Conservation (phyloP, 2,797 vertebrate species). For the Holocentrus rufus region DNA sequence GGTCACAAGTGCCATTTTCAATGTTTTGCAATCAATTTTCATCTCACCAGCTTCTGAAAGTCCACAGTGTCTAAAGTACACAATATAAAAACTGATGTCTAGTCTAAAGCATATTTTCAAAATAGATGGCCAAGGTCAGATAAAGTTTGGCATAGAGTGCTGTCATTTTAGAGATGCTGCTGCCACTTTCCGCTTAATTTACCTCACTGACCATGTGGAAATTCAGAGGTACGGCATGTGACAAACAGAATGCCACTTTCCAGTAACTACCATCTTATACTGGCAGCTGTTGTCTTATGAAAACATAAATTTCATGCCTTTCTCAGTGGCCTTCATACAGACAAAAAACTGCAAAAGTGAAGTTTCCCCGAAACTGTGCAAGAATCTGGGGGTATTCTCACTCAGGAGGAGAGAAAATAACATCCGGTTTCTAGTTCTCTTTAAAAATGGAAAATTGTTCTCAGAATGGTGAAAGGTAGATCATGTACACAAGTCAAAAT, state of each 20-base stretch:
- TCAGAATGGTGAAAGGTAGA: too few relatives aligned
- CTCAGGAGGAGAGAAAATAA: too few relatives aligned
- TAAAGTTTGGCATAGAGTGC: neutral
- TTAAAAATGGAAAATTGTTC: too few relatives aligned
- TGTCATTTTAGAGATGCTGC: slow-evolving; percentile 6
- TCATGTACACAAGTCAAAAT: too few relatives aligned
- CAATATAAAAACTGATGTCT: neutral
- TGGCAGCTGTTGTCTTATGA: slow-evolving; percentile 20
- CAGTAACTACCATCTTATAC: slow-evolving; percentile 2
- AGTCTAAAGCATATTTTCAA: neutral
- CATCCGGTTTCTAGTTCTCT: too few relatives aligned
- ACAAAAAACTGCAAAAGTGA: slow-evolving; percentile 5
- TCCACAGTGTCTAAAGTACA: neutral
- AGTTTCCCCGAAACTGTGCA: too few relatives aligned
- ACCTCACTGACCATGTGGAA: neutral
- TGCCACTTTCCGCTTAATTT: slow-evolving; percentile 15
- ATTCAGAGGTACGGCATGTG: neutral
- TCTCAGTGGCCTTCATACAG: neutral
- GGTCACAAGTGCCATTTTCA: slow-evolving; percentile 16
- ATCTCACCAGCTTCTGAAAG: neutral
- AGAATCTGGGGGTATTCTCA: too few relatives aligned
- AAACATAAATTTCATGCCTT: neutral
- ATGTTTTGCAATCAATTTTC: slow-evolving; percentile 19
- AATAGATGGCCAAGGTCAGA: neutral
- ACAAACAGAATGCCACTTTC: neutral